A percentile compares a stretch with the other conserved stretches of the same genome.
Conservation (phyloP, 2,888 invertebrate genomes). For the Empis stercorea region DNA sequence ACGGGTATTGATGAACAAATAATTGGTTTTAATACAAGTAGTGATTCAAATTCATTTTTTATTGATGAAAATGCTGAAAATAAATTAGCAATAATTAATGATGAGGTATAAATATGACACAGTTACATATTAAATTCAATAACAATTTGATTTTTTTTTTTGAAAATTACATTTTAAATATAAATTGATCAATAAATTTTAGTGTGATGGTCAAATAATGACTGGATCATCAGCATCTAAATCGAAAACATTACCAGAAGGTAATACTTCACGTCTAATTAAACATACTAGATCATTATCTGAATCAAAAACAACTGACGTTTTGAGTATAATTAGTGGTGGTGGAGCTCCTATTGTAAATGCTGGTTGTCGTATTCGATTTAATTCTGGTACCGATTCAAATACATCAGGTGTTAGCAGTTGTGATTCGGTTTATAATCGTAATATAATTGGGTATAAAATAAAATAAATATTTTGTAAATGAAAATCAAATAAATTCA, state of each 20-base stretch:
- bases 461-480: background rate
- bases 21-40: conserved; percentile 30
- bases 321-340: conserved; percentile 26
- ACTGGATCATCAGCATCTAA: conserved; percentile 16
- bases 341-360: conserved; percentile 10
- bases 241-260: conserved; percentile 43
- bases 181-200: too few relatives aligned
- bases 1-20: conserved; percentile 33
- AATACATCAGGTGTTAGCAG: conserved; percentile 74
- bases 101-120: conserved; percentile 15
- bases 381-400: conserved; percentile 55
- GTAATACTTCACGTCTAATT: conserved; percentile 28
- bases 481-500: too few relatives aligned
- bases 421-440: conserved; percentile 58
- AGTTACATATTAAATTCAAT: too few relatives aligned
- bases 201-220: conserved; percentile 12
- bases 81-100: conserved; percentile 18
- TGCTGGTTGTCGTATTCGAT: conserved; percentile 40
- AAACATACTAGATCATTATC: conserved; percentile 52
- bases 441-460: conserved; percentile 42
- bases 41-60: conserved; percentile 29
- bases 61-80: conserved; percentile 25
- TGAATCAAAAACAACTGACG: conserved; percentile 57
- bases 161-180: too few relatives aligned
- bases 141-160: too few relatives aligned